Evolutionary conservation across 1,140 invertebrate species (phyloP).

Genomic region (Heliconius congener): DNA sequence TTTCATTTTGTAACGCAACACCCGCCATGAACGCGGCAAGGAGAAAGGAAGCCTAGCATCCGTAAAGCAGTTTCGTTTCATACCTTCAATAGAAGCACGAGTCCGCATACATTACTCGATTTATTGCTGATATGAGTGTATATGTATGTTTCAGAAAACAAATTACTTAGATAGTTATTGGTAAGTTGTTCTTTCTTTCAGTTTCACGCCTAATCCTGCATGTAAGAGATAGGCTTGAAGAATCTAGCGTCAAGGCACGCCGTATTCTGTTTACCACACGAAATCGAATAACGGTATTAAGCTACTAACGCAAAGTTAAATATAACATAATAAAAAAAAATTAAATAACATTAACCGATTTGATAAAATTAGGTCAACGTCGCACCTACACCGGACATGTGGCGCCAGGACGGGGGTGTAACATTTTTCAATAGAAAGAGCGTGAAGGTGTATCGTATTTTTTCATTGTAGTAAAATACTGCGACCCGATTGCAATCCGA

Average conservation of each 20-base stretch:
- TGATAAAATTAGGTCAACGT: background rate
- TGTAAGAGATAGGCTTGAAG: too few relatives aligned
- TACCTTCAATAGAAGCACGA: conserved; percentile 1
- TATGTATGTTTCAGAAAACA: background rate
- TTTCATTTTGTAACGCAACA: conserved; percentile 4
- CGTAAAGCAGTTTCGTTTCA: conserved; percentile 7
- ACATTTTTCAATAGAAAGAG: background rate
- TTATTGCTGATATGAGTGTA: background rate
- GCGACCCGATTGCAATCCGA: background rate
- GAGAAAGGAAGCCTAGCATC: conserved; percentile 12
- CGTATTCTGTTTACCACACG: too few relatives aligned
- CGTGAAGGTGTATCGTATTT: background rate
- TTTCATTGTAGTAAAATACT: conserved; percentile 13
- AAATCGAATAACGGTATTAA: too few relatives aligned
- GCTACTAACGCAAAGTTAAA: too few relatives aligned
- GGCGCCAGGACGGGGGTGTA: background rate
- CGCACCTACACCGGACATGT: background rate
- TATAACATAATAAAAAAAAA: background rate
- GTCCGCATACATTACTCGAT: background rate
- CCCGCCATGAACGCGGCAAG: conserved; percentile 1
- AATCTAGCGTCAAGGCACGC: too few relatives aligned
- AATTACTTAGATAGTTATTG: background rate
- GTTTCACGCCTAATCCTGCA: too few relatives aligned
- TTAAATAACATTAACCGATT: background rate
- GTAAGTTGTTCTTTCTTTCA: background rate